Percentiles rank a stretch among this genome's conserved stretches.
phyloP scores from a whole-genome alignment of 2,113 vertebrate genomes.

The Colaptes auratus region DNA sequence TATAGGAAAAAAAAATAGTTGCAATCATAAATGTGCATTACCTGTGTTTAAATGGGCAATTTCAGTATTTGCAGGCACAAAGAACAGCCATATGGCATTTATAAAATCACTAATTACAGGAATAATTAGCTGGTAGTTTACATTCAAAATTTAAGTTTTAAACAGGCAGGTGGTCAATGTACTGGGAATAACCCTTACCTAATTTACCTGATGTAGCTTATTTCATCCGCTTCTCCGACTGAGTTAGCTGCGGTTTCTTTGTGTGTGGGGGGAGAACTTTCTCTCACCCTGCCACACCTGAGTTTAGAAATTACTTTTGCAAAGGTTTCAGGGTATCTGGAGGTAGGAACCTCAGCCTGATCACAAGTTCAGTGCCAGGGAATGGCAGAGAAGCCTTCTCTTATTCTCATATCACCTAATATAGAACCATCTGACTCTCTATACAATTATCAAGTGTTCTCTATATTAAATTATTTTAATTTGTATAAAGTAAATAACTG shows the following conservation, averaged over 20 bases:
- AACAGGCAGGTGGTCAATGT: neutral
- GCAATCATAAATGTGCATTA: neutral
- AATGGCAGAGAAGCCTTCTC: neutral
- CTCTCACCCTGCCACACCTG: no score
- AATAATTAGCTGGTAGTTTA: neutral
- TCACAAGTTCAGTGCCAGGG: neutral
- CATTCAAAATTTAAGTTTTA: neutral
- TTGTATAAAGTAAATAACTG: neutral
- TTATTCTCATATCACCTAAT: neutral
- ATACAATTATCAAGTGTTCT: neutral
- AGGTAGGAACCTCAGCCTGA: neutral
- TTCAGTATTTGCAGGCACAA: neutral
- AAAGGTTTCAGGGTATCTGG: neutral
- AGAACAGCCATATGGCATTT: neutral
- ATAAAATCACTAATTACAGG: neutral
- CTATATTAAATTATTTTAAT: neutral
- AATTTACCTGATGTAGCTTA: no score
- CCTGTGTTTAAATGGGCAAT: neutral
- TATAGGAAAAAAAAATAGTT: neutral
- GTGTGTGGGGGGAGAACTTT: no score
- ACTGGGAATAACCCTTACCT: neutral
- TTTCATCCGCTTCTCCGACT: no score
- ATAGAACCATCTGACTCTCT: neutral
- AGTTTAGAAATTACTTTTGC: neutral
- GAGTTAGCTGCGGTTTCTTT: no score